Percentiles rank a stretch among this genome's conserved stretches.
Evolutionary conservation across 2,888 invertebrate species (phyloP).

Genomic region (Drosophila greeni): DNA sequence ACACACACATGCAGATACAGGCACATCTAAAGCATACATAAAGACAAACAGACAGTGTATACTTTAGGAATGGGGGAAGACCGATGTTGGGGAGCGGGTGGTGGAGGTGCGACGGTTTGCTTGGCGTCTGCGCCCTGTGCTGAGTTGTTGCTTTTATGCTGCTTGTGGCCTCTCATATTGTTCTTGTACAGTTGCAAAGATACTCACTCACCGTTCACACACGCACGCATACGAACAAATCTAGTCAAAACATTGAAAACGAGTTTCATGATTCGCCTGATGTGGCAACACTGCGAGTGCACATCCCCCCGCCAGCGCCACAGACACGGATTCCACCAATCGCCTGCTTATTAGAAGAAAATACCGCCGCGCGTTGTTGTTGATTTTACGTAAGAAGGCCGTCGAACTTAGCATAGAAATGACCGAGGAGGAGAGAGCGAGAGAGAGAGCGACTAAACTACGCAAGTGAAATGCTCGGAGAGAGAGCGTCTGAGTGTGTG

Average conservation of each 20-base stretch:
- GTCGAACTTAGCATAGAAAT: slow-evolving; percentile 64
- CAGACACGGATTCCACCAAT: slow-evolving; percentile 24
- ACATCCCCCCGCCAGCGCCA: slow-evolving; percentile 16
- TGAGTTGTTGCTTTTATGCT: slow-evolving; percentile 48
- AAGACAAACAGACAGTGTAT: slow-evolving; percentile 34
- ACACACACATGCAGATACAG: slow-evolving; percentile 22
- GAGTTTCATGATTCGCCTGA: slow-evolving; percentile 42
- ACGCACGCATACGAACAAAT: slow-evolving; percentile 10
- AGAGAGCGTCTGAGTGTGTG: slow-evolving; percentile 29
- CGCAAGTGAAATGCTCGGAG: slow-evolving; percentile 55
- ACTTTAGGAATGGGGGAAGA: slow-evolving; percentile 19
- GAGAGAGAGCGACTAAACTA: slow-evolving; percentile 46
- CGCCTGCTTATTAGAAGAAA: slow-evolving; percentile 67
- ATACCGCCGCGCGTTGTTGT: slow-evolving; percentile 62
- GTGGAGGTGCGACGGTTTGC: slow-evolving; percentile 36
- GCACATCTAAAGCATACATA: slow-evolving; percentile 34
- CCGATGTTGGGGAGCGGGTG: slow-evolving; percentile 28
- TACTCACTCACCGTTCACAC: slow-evolving; percentile 34
- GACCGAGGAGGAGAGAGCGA: slow-evolving; percentile 12
- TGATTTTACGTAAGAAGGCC: slow-evolving; percentile 70
- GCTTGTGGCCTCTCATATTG: slow-evolving; percentile 48
- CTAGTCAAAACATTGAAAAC: slow-evolving; percentile 40
- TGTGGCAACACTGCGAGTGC: slow-evolving; percentile 58
- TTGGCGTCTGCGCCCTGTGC: slow-evolving; percentile 66
- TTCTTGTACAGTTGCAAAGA: slow-evolving; percentile 72